Conservation (phyloP, 64 coral and sea anemone species). For the Actinia tenebrosa region DNA sequence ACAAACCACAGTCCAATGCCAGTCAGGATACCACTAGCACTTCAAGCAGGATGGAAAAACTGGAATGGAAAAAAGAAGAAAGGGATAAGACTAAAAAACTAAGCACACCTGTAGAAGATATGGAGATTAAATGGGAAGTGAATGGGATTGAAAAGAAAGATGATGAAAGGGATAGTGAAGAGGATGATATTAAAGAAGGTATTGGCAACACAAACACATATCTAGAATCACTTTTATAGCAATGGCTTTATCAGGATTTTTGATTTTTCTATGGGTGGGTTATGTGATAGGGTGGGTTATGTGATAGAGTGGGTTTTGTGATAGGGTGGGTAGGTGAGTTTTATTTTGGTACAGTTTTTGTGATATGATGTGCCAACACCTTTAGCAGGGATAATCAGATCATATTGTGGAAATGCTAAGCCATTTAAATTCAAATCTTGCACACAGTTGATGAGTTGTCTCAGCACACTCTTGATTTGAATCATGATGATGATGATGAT, state of each 20-base stretch:
- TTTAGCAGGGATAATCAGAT: not conserved
- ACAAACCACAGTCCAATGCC: slow-evolving; percentile 46
- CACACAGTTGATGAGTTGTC: slow-evolving; percentile 11
- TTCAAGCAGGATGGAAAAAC: slow-evolving; percentile 2
- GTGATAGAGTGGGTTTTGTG: too few species aligned
- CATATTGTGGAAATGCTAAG: not conserved
- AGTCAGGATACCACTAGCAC: slow-evolving; percentile 33
- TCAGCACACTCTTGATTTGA: slow-evolving; percentile 39
- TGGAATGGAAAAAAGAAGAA: slow-evolving; percentile 57
- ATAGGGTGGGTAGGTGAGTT: too few species aligned
- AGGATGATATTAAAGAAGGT: not conserved
- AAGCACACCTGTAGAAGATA: not conserved
- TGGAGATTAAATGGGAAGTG: not conserved
- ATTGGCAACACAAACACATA: not conserved
- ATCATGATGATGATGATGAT: not conserved
- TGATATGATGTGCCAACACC: not conserved
- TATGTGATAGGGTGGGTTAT: too few species aligned
- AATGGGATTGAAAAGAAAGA: slow-evolving; percentile 6
- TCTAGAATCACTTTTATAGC: too few species aligned
- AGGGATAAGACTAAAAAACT: slow-evolving; percentile 1
- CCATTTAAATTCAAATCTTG: not conserved
- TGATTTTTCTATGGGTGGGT: too few species aligned
- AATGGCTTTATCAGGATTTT: too few species aligned
- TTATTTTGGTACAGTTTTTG: too few species aligned
- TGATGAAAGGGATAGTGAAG: slow-evolving; percentile 18